Base-by-base conservation (phyloP, 1,140 invertebrate genomes). In the Drosophila simulans region DNA sequence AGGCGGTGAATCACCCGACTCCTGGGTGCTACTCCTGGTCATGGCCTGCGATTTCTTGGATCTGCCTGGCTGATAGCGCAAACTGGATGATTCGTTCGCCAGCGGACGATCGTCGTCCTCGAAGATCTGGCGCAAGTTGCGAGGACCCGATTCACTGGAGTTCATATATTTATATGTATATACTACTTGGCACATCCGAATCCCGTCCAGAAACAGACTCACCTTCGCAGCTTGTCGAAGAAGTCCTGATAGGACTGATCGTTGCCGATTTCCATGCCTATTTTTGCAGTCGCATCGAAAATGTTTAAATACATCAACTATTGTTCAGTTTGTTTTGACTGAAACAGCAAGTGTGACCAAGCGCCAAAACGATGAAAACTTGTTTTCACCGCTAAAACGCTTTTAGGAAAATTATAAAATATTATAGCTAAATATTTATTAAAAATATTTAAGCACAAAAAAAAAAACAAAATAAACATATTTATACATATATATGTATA, bases 81-180 rank as follows among this genome's bases (percentile, higher is more conserved):
- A 35, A 1, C 49, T 52, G 15, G 31, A 5, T n/a, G 49, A 35
- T 52, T 52, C 49, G 31, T 20, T 17, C 49, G 17, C 49, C 31
- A 52, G 12, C 0, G 49, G 15, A 5, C 49, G 49, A 17, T 35
- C 49, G 15, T 52, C 49, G 15, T 52, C 49, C 49, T 52, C 49
- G 15, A 52, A 52, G 11, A 52, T 52, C 49, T 52, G 49, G 0
- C 49, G 49, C 49, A 52, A 13, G 11, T 52, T 52, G 5, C 49
- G 49, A 11, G 49, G 49, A 0, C 31, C 31, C 11, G 31, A 52
- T 11, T 51, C 48, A 51, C 48, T 48, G 46, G 7, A 48, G 22
- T 15, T 7, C 12, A 40, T n/a, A 15, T 40, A 37, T 37, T 3
- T 11, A 43, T 5, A 20, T 11, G 4, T 17, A 45, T 22, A 22